Evolutionary conservation across 37 sponge, comb jelly and placozoan species (phyloP).

Genomic region (Chondrosia reniformis): DNA sequence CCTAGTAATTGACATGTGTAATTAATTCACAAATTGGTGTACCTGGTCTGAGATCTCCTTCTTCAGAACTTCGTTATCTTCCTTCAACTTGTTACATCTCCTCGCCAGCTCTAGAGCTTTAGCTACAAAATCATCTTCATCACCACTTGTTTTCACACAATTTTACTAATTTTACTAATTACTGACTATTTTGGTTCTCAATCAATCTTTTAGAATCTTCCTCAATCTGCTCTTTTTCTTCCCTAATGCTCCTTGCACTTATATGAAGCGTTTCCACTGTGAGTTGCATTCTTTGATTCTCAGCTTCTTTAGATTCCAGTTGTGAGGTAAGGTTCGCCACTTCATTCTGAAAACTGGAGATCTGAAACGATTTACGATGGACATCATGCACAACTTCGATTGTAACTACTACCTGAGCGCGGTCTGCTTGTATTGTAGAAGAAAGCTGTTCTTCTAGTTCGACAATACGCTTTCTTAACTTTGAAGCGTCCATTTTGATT

Average conservation of each 20-base stretch:
- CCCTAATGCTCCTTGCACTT: neutral
- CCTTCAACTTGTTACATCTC: too few relatives aligned
- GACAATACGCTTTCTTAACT: constrained; percentile 7
- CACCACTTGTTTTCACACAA: too few relatives aligned
- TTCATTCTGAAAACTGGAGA: neutral
- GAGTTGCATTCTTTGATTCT: constrained; percentile 6
- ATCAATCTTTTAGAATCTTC: neutral
- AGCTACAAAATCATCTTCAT: too few relatives aligned
- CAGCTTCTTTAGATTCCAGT: neutral
- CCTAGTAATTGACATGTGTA: too few relatives aligned
- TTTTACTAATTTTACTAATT: too few relatives aligned
- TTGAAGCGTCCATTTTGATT: neutral
- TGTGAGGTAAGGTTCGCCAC: neutral
- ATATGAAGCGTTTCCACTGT: neutral
- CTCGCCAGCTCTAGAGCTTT: too few relatives aligned
- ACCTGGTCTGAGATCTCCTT: too few relatives aligned
- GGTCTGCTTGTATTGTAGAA: neutral
- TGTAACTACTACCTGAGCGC: neutral
- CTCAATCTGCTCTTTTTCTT: neutral
- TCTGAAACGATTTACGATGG: neutral
- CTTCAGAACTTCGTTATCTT: too few relatives aligned
- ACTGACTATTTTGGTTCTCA: neutral
- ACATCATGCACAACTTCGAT: neutral
- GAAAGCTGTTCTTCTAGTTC: constrained; percentile 20
- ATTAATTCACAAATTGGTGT: too few relatives aligned